Evolutionary conservation across 2,888 invertebrate species (phyloP).

Genomic region (Torymus auratus): DNA sequence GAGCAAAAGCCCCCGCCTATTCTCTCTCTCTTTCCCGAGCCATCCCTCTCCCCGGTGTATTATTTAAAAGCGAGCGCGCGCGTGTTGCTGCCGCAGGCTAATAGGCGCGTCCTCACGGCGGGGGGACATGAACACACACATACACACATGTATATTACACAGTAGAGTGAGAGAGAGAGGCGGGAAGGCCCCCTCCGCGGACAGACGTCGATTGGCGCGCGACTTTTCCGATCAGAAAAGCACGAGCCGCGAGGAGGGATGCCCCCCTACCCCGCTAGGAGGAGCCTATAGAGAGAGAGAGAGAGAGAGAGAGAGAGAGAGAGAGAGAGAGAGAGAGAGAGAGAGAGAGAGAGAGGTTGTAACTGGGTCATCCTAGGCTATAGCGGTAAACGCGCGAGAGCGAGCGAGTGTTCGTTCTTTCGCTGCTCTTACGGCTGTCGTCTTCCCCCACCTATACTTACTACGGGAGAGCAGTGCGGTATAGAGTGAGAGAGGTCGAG

Average conservation of each 20-base stretch:
- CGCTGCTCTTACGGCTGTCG: no score
- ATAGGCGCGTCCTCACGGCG: slow-evolving; percentile 43
- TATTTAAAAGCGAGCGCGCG: slow-evolving; percentile 21
- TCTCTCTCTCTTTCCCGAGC: neutral
- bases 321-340: slow-evolving; percentile 31
- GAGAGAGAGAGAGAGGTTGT: slow-evolving; percentile 44
- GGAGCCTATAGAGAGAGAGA: slow-evolving; percentile 67
- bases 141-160: no score
- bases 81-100: slow-evolving; percentile 32
- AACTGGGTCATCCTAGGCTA: slow-evolving; percentile 74
- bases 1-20: neutral
- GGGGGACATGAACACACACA: neutral
- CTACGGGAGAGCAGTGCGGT: no score
- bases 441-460: no score
- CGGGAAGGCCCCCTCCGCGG: neutral
- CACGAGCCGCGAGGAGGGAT: slow-evolving; percentile 60
- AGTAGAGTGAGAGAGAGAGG: neutral
- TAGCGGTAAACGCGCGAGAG: slow-evolving; percentile 62
- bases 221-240: slow-evolving; percentile 74
- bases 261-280: slow-evolving; percentile 66
- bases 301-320: slow-evolving; percentile 29
- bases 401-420: no score
- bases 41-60: neutral
- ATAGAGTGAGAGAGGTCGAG: no score
- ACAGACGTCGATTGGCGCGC: slow-evolving; percentile 42